Evolutionary conservation across 1,140 invertebrate genomes (phyloP).

Genomic region (Prorops nasuta): DNA sequence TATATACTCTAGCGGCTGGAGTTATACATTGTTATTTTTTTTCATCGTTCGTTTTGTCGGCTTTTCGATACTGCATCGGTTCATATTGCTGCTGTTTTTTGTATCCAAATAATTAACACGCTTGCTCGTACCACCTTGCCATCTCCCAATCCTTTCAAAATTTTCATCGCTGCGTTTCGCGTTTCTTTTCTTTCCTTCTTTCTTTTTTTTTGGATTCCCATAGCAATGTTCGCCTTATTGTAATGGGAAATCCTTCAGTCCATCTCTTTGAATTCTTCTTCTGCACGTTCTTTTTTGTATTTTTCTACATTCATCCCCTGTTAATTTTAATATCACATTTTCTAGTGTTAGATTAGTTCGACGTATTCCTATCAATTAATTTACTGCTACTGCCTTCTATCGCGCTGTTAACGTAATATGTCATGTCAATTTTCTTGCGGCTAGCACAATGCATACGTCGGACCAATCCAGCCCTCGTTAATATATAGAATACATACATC

Average conservation of each 20-base stretch:
- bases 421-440: too few species aligned
- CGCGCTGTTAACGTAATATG: too few species aligned
- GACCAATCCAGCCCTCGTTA: too few species aligned
- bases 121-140: background rate
- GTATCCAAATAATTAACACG: constrained; percentile 17
- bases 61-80: constrained; percentile 34
- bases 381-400: too few species aligned
- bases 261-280: constrained; percentile 4
- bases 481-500: constrained; percentile 17
- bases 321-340: constrained; percentile 44
- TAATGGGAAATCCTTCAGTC: too few species aligned
- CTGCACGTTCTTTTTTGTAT: constrained; percentile 5
- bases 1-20: constrained; percentile 38
- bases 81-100: constrained; percentile 34
- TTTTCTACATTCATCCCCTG: constrained; percentile 17
- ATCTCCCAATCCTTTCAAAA: too few species aligned
- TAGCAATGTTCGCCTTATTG: too few species aligned
- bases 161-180: too few species aligned
- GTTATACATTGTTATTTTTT: constrained; percentile 30
- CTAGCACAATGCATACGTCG: too few species aligned
- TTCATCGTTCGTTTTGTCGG: constrained; percentile 28
- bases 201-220: too few species aligned
- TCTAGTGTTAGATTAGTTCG: constrained; percentile 33
- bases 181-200: too few species aligned
- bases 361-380: too few species aligned